These are phyloP conservation scores for Drosophila pandora DNA, from an alignment of 1,140 invertebrate genomes.

Conservation along the genomic window DNA sequence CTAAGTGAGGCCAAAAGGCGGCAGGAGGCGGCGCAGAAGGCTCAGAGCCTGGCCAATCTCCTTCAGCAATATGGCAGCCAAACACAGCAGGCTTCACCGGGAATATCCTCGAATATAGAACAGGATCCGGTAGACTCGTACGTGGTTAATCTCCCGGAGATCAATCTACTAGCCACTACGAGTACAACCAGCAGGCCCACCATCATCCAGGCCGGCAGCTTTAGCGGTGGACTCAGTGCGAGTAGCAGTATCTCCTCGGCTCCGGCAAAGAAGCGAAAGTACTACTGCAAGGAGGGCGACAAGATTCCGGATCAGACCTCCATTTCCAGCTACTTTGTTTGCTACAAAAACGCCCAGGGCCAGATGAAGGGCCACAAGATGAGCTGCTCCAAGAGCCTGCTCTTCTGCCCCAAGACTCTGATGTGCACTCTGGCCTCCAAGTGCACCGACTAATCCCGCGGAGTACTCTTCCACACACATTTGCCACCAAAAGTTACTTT, in stretches of 20 bases:
- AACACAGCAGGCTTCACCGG: conserved; percentile 1
- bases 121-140: conserved; percentile 59
- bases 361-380: conserved; percentile 82
- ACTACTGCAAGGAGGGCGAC: conserved; percentile 80
- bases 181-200: conserved; percentile 46
- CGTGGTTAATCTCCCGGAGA: conserved; percentile 51
- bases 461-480: conserved; percentile 56
- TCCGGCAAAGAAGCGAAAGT: conserved; percentile 69
- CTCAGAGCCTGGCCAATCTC: conserved; percentile 69
- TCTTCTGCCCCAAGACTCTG: conserved; percentile 72
- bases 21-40: conserved; percentile 69
- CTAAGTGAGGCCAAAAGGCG: conserved; percentile 69
- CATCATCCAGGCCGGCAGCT: conserved; percentile 22
- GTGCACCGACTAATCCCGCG: conserved; percentile 53
- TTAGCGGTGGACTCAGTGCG: neutral
- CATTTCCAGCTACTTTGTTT: conserved; percentile 78
- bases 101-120: conserved; percentile 48
- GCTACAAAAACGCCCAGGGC: conserved; percentile 78
- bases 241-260: conserved; percentile 6
- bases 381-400: conserved; percentile 74
- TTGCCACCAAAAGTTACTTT: conserved; percentile 51
- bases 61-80: conserved; percentile 62
- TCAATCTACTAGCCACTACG: conserved; percentile 6
- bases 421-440: conserved; percentile 77
- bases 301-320: conserved; percentile 82